These are phyloP conservation scores for Caenorhabditis inopinata DNA, from an alignment of 1,140 invertebrate genomes.

Conservation along the genomic window DNA sequence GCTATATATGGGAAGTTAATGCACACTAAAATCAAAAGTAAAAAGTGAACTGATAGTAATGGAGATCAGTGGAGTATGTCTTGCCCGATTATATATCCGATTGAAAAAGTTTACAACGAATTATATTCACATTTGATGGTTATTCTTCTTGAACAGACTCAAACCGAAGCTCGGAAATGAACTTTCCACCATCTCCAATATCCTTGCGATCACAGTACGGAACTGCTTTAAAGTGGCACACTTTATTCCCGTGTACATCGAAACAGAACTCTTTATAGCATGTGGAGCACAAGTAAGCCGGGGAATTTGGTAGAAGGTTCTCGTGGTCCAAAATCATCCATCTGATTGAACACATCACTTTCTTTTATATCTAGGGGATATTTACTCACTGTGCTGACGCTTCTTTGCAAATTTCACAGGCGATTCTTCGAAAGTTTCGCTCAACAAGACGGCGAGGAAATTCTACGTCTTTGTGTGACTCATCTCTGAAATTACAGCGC, in stretches of 20 bases:
- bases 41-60: too few species aligned
- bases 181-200: background rate
- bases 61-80: too few species aligned
- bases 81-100: too few species aligned
- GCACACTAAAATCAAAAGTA: too few species aligned
- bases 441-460: constrained; percentile 23
- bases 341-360: too few species aligned
- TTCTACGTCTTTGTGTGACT: background rate
- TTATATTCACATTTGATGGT: too few species aligned
- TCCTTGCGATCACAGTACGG: constrained; percentile 34
- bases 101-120: too few species aligned
- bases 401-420: background rate
- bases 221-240: constrained; percentile 17
- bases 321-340: constrained; percentile 16
- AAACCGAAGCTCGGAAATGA: background rate
- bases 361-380: too few species aligned
- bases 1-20: too few species aligned
- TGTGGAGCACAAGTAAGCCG: background rate
- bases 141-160: background rate
- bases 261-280: constrained; percentile 29
- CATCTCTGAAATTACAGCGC: constrained; percentile 12
- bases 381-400: constrained; percentile 13
- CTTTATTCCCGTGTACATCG: constrained; percentile 3
- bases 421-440: constrained; percentile 19
- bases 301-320: background rate